These are phyloP conservation scores for Frieseomelitta varia DNA, from an alignment of 1,140 invertebrate species.

Conservation along the genomic window DNA sequence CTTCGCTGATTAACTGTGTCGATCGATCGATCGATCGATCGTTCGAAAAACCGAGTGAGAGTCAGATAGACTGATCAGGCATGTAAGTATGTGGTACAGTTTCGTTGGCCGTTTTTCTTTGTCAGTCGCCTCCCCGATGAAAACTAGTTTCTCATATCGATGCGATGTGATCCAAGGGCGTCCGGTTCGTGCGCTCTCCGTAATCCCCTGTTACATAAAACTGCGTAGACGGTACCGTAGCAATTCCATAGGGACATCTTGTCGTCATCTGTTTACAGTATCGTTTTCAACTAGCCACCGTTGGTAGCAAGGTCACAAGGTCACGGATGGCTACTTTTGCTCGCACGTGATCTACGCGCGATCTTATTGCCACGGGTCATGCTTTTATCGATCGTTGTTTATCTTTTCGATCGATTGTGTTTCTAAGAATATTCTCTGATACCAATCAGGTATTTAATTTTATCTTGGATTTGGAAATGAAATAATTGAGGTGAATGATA, in stretches of 20 bases:
- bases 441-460: too few relatives aligned
- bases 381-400: neutral
- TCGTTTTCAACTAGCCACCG: slow-evolving; percentile 10
- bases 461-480: neutral
- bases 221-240: slow-evolving; percentile 42
- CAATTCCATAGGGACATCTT: slow-evolving; percentile 6
- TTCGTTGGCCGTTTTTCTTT: slow-evolving; percentile 46
- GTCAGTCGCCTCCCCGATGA: slow-evolving; percentile 43
- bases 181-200: slow-evolving; percentile 55
- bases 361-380: neutral
- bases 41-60: slow-evolving; percentile 11
- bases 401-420: neutral
- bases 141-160: slow-evolving; percentile 65
- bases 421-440: neutral
- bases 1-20: slow-evolving; percentile 28
- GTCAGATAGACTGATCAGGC: slow-evolving; percentile 4
- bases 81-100: slow-evolving; percentile 42
- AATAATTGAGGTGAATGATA: too few relatives aligned
- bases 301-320: slow-evolving; percentile 47
- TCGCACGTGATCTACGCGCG: neutral
- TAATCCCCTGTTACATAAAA: slow-evolving; percentile 65
- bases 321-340: slow-evolving; percentile 37
- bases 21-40: slow-evolving; percentile 19
- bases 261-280: slow-evolving; percentile 45
- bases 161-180: slow-evolving; percentile 70